A percentile compares a stretch with the other conserved stretches of the same genome.
These are phyloP conservation scores for Parambassis ranga DNA, from an alignment of 2,797 vertebrate genomes.

Conservation along the genomic window DNA sequence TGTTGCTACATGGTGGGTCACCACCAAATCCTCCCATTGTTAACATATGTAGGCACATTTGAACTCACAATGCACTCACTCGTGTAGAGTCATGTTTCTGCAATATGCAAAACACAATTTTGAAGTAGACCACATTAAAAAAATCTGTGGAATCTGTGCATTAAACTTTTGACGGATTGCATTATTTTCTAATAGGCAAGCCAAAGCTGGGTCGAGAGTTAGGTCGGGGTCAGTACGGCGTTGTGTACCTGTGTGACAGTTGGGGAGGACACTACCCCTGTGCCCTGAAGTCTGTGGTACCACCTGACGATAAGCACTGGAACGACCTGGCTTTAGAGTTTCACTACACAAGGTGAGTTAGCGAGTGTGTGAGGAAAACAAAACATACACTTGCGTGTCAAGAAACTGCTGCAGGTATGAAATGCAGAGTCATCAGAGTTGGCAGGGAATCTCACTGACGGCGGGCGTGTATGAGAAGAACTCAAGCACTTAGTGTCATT, in stretches of 20 bases:
- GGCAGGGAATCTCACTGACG: neutral
- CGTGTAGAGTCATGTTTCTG: no score
- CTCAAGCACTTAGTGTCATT: neutral
- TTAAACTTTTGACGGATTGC: no score
- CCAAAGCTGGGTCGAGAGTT: conserved; percentile 93
- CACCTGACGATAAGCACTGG: conserved; percentile 99
- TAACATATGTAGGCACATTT: neutral
- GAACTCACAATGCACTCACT: neutral
- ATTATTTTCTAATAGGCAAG: conserved; percentile 80
- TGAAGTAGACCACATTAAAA: neutral
- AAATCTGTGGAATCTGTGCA: neutral
- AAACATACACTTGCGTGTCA: neutral
- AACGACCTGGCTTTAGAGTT: conserved; percentile 98
- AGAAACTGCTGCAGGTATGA: neutral
- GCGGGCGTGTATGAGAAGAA: neutral
- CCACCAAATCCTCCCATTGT: neutral
- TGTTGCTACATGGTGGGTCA: conserved; percentile 89
- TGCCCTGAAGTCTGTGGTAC: conserved; percentile 95
- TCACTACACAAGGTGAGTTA: conserved; percentile 92
- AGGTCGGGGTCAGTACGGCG: conserved; percentile 96
- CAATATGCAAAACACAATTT: neutral
- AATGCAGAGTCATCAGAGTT: neutral
- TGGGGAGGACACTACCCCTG: conserved; percentile 95
- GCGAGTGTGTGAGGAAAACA: neutral
- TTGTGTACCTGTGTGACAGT: conserved; percentile 94